These are phyloP conservation scores for Sminthurides aquaticus DNA, from an alignment of 2,888 invertebrate genomes.

Conservation along the genomic window DNA sequence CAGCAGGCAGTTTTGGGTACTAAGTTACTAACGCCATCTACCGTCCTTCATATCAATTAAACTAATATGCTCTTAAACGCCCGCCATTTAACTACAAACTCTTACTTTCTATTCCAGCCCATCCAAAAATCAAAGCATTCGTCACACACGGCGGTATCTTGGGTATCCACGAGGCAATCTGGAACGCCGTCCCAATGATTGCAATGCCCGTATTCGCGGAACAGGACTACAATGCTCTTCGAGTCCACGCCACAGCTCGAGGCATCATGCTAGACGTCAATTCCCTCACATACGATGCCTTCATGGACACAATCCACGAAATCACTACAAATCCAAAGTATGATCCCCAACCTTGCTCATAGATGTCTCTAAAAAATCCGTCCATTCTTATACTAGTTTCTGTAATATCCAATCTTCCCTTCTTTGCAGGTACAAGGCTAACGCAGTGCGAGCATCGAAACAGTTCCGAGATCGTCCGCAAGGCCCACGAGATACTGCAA, in stretches of 20 bases:
- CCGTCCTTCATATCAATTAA: neutral
- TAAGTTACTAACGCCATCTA: too few species aligned
- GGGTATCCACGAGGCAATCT: slow-evolving; percentile 57
- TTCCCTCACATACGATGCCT: slow-evolving; percentile 48
- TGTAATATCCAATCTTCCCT: too few species aligned
- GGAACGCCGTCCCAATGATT: slow-evolving; percentile 55
- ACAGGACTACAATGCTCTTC: slow-evolving; percentile 53
- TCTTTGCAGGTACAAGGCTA: slow-evolving; percentile 20
- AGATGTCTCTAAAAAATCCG: too few species aligned
- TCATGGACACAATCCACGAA: slow-evolving; percentile 15
- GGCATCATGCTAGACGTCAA: slow-evolving; percentile 49
- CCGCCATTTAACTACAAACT: too few species aligned
- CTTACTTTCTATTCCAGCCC: too few species aligned
- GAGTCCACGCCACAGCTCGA: slow-evolving; percentile 52
- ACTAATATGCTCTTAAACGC: neutral
- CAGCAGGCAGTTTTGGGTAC: slow-evolving; percentile 39
- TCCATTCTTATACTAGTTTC: too few species aligned
- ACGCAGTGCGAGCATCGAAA: slow-evolving; percentile 11
- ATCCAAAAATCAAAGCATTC: too few species aligned
- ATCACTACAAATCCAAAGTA: slow-evolving; percentile 15
- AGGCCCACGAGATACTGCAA: slow-evolving; percentile 30
- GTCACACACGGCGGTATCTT: slow-evolving; percentile 62
- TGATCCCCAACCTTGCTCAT: too few species aligned
- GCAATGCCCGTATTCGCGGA: slow-evolving; percentile 53
- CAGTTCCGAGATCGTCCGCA: slow-evolving; percentile 24